Evolutionary conservation across 2,113 vertebrate species (phyloP).

Genomic region (Tupaia tana): DNA sequence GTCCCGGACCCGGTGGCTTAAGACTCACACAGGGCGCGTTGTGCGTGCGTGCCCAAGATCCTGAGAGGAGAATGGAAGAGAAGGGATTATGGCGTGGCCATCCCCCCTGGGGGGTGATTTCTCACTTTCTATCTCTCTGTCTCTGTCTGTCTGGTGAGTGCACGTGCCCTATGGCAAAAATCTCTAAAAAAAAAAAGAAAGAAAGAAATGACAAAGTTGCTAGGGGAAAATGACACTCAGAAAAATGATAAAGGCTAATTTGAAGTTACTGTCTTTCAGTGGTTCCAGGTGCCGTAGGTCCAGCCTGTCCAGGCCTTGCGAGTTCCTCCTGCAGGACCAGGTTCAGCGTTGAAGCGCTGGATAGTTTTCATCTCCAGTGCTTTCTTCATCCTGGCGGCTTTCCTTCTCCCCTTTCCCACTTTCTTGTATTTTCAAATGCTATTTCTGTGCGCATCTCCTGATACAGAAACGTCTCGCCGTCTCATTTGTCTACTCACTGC

Average conservation of each 20-base stretch:
- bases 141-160: too few species aligned
- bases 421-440: neutral
- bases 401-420: neutral
- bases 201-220: neutral
- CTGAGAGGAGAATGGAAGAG: too few species aligned
- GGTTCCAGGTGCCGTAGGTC: neutral
- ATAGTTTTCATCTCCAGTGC: neutral
- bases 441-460: neutral
- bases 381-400: neutral
- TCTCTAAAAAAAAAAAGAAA: too few species aligned
- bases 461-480: neutral
- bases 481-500: neutral
- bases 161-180: too few species aligned
- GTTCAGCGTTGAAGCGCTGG: neutral
- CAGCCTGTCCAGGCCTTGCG: neutral
- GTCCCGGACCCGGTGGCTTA: too few species aligned
- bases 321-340: neutral
- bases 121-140: too few species aligned
- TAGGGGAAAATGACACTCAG: neutral
- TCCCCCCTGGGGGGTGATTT: too few species aligned
- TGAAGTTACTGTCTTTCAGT: neutral
- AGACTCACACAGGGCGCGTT: too few species aligned
- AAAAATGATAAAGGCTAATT: neutral
- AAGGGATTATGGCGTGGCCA: too few species aligned
- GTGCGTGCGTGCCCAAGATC: too few species aligned